Base-by-base conservation (phyloP, 2,113 vertebrate genomes). In the Protobothrops flavoviridis region DNA sequence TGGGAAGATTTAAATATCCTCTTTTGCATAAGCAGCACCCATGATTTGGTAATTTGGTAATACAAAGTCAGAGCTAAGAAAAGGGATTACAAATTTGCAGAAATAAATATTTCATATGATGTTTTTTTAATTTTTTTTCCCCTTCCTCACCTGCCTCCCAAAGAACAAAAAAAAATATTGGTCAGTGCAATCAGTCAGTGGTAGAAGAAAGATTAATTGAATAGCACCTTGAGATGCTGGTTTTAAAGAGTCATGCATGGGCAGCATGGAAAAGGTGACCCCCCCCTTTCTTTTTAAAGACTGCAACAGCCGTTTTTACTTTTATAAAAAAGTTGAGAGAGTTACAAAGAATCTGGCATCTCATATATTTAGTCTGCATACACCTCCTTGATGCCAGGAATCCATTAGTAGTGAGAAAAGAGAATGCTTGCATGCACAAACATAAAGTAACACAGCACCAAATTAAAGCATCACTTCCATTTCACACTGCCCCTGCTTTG, bases 401-500 rank as follows among this genome's bases (percentile, higher is more conserved):
- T 74, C 53, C 86, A 93, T 94, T 61, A 45, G 94, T 92, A 92
- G 87, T 95, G 88, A 94, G 94, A 93, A 91, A 90, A 48, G 53
- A 92, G 90, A 91, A 94, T 92, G 93, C 87, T 94, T 95, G 12
- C 93, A 90, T 94, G 96, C 50, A 94, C 95, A 96, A 97, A 96
- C 94, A 94, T 57, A 74, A 85, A 57, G n/a, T 91, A 91, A 88
- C 92, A 97, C 95, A 96, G 90, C 24, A 6, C 94, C 93, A 96
- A 96, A 97, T 96, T 94, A 96, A 97, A 95, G 96, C 94, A 24
- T 97, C 93, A 96, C 96, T 96, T 96, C 97, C 97, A 97, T 98
- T 98, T 98, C 97, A 97, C 95, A 96, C 95, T 97, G 97, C 96
- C 96, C 97, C 95, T 39, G 57, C 97, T 97, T 97, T 96, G 94